These are phyloP conservation scores for Mandrillus leucophaeus DNA, from an alignment of 2,113 vertebrate genomes.

Conservation along the genomic window DNA sequence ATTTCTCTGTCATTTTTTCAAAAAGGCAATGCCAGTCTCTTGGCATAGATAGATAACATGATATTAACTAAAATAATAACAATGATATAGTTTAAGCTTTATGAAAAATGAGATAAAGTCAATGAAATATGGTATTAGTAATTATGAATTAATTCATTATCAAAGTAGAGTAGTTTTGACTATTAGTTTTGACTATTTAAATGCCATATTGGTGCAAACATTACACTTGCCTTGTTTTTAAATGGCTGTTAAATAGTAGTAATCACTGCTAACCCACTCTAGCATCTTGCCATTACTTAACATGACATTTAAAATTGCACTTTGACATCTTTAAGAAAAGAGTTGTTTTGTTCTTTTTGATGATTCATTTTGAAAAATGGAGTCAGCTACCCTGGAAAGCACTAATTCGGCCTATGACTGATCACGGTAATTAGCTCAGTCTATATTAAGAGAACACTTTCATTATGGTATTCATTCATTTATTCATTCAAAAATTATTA, in stretches of 20 bases:
- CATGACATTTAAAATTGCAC: slow-evolving; percentile 54
- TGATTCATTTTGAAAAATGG: slow-evolving; percentile 52
- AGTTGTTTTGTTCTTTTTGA: slow-evolving; percentile 55
- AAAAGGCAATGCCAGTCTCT: slow-evolving; percentile 3
- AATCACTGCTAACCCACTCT: slow-evolving; percentile 8
- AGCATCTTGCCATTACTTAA: slow-evolving; percentile 38
- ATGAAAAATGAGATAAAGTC: slow-evolving; percentile 46
- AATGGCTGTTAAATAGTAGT: slow-evolving; percentile 59
- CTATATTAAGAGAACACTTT: slow-evolving; percentile 47
- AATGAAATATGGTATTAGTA: slow-evolving; percentile 12
- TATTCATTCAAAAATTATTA: slow-evolving; percentile 46
- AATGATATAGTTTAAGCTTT: background rate
- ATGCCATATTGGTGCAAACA: slow-evolving; percentile 26
- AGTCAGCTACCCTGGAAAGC: slow-evolving; percentile 39
- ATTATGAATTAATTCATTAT: slow-evolving; percentile 63
- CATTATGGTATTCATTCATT: background rate
- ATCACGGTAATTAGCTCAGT: slow-evolving; percentile 53
- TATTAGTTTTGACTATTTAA: slow-evolving; percentile 49
- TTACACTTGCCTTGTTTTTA: slow-evolving; percentile 18
- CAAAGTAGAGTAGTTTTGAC: slow-evolving; percentile 22
- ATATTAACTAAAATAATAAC: slow-evolving; percentile 49
- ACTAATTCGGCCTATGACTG: slow-evolving; percentile 44
- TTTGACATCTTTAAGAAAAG: slow-evolving; percentile 64
- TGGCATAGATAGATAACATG: slow-evolving; percentile 6
- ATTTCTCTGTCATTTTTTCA: slow-evolving; percentile 24